A percentile compares a stretch with the other conserved stretches of the same genome.
Conservation (phyloP, 2,888 invertebrate species). For the Mythimna ferrago region DNA sequence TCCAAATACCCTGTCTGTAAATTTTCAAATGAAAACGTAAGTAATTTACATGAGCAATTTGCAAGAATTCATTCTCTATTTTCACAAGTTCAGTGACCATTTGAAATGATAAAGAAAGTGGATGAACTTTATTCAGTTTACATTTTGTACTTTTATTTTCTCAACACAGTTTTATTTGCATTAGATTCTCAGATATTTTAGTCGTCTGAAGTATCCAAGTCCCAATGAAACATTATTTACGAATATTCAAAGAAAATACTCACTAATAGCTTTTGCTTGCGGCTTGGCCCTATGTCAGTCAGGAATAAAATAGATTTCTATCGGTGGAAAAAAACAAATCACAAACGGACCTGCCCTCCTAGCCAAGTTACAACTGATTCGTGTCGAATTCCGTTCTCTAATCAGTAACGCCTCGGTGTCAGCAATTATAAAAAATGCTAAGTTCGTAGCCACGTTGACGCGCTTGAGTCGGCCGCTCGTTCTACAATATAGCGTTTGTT, state of each 20-base stretch:
- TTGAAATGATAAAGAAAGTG: not conserved
- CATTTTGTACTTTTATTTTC: slow-evolving; percentile 6
- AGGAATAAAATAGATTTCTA: too few relatives aligned
- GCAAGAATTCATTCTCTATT: not conserved
- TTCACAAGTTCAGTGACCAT: slow-evolving; percentile 18
- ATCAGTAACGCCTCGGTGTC: too few relatives aligned
- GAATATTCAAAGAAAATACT: slow-evolving; percentile 4
- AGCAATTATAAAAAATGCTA: too few relatives aligned
- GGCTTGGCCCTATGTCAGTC: too few relatives aligned
- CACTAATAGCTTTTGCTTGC: not conserved
- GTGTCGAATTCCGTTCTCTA: too few relatives aligned
- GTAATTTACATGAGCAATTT: not conserved
- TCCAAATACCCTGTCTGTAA: not conserved
- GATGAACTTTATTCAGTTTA: not conserved
- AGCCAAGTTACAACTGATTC: too few relatives aligned
- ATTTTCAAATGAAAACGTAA: not conserved
- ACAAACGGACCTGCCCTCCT: too few relatives aligned
- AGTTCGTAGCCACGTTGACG: too few relatives aligned
- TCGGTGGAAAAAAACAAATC: too few relatives aligned
- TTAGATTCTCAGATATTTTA: slow-evolving; percentile 14
- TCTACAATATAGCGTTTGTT: too few relatives aligned
- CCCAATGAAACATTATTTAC: not conserved
- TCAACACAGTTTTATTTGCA: slow-evolving; percentile 7
- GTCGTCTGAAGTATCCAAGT: not conserved
- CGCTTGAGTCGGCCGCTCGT: too few relatives aligned